phyloP scores from a whole-genome alignment of 2,888 invertebrate genomes.

The Scaeva pyrastri region DNA sequence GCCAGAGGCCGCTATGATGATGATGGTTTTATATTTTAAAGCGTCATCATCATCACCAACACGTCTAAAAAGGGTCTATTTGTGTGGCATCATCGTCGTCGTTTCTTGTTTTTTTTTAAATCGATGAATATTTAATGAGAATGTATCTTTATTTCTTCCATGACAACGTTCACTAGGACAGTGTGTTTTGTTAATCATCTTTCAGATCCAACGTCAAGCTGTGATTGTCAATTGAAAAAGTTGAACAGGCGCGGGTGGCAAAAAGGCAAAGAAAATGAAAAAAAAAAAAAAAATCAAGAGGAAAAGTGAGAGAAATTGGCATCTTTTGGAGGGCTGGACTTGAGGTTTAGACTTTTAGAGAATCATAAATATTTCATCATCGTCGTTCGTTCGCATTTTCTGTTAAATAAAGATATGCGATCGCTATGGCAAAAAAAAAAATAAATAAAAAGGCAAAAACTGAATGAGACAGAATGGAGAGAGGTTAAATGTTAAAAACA shows the following conservation, averaged over 20 bases:
- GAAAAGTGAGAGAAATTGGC: conserved; percentile 56
- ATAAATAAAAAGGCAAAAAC: too few species aligned
- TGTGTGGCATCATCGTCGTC: conserved; percentile 4
- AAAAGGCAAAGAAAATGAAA: not conserved
- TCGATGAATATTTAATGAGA: conserved; percentile 77
- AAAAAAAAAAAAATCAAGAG: conserved; percentile 28
- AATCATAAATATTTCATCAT: conserved; percentile 13
- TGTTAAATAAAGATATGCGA: conserved; percentile 29
- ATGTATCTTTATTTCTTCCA: conserved; percentile 41
- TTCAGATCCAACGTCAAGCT: conserved; percentile 36
- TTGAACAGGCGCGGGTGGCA: not conserved
- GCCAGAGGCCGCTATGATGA: conserved; percentile 36
- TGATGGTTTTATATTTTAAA: not conserved
- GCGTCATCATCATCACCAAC: conserved; percentile 7
- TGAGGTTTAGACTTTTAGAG: conserved; percentile 11
- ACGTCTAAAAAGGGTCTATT: not conserved
- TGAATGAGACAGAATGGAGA: not conserved
- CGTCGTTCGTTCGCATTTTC: conserved; percentile 34
- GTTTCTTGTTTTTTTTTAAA: conserved; percentile 53
- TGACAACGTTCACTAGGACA: conserved; percentile 56
- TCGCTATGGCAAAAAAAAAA: not conserved
- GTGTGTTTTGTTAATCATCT: conserved; percentile 53
- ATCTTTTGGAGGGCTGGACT: conserved; percentile 1
- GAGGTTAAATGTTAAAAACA: conserved; percentile 14
- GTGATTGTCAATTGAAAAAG: conserved; percentile 47